phyloP scores from a whole-genome alignment of 2,113 vertebrate species.

The Haemorhous mexicanus region DNA sequence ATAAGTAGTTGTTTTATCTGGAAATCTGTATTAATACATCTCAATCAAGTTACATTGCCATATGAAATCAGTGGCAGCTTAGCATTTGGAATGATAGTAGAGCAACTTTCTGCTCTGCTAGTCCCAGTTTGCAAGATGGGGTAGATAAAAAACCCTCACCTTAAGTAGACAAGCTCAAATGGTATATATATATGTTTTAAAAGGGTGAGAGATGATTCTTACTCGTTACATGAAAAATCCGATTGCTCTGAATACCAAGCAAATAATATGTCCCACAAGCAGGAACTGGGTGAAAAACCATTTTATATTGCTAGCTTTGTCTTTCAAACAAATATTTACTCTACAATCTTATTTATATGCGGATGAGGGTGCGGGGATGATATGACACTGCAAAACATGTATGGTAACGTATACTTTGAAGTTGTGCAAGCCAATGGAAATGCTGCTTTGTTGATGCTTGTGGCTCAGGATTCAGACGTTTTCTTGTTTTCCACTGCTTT shows the following conservation, averaged over 20 bases:
- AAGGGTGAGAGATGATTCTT: not conserved
- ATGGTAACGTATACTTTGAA: not conserved
- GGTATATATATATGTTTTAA: not conserved
- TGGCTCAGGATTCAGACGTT: not conserved
- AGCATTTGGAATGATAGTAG: not conserved
- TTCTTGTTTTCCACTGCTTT: not conserved
- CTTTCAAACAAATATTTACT: not conserved
- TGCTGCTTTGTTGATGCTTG: not conserved
- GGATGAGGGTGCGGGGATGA: fast-evolving
- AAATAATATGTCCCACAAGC: not conserved
- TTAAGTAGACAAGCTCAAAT: not conserved
- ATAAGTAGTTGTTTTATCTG: not conserved
- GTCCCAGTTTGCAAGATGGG: not conserved
- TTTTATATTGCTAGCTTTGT: not conserved
- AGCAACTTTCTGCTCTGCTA: not conserved
- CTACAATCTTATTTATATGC: not conserved
- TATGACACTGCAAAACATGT: not conserved
- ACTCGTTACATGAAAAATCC: not conserved
- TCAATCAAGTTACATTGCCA: not conserved
- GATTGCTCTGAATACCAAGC: not conserved
- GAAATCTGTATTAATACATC: not conserved
- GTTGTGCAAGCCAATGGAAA: not conserved
- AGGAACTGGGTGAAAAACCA: not conserved
- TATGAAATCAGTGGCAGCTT: not conserved
- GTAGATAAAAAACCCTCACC: not conserved